These are phyloP conservation scores for Eurystomus glaucurus DNA, from an alignment of 2,797 vertebrate species.

Conservation along the genomic window DNA sequence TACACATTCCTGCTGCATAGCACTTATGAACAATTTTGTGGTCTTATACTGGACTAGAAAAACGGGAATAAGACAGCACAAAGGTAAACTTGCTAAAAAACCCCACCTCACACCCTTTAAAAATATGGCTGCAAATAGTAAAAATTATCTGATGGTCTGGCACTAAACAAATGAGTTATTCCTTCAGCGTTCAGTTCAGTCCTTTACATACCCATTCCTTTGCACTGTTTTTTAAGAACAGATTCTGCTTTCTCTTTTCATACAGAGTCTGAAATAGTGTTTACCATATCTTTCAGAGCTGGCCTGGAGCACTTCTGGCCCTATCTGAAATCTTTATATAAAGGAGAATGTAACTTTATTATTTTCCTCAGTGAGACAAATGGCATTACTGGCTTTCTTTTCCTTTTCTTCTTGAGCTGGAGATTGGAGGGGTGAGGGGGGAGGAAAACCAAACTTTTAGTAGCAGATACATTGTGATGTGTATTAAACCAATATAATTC, in stretches of 20 bases:
- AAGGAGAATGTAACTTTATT: neutral
- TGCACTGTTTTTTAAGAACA: neutral
- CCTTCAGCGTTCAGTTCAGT: neutral
- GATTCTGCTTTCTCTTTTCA: neutral
- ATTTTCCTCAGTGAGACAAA: neutral
- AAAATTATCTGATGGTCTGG: neutral
- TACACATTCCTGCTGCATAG: neutral
- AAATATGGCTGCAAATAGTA: neutral
- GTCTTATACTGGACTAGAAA: neutral
- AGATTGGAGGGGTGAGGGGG: fast-evolving
- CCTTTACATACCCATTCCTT: neutral
- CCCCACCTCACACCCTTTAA: neutral
- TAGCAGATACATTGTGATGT: neutral
- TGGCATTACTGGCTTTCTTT: neutral
- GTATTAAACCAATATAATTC: neutral
- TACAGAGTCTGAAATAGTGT: neutral
- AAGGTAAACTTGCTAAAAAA: neutral
- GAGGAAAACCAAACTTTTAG: neutral
- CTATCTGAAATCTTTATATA: conserved; percentile 11
- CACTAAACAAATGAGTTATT: neutral
- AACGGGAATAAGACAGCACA: neutral
- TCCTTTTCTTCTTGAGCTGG: neutral
- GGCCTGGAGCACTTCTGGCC: neutral
- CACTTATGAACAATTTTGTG: neutral
- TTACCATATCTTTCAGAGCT: neutral